These are phyloP conservation scores for Zaprionus davidi DNA, from an alignment of 1,140 invertebrate species.

Conservation along the genomic window DNA sequence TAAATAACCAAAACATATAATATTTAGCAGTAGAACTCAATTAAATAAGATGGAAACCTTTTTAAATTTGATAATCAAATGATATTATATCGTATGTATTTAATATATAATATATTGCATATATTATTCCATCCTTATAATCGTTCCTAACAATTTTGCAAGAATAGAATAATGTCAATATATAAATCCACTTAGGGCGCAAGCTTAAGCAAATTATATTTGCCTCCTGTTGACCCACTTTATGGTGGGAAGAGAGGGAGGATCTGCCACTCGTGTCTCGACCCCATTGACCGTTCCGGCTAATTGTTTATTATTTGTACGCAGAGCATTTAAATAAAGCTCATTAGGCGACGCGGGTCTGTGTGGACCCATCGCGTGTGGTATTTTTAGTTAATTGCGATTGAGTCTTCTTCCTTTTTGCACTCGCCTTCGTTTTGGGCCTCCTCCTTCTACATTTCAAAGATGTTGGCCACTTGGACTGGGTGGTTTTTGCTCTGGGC, in stretches of 20 bases:
- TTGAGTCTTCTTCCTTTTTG: not conserved
- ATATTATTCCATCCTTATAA: no score
- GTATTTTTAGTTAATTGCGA: conserved; percentile 72
- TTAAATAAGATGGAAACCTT: no score
- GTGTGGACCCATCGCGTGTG: conserved; percentile 9
- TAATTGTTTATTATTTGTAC: conserved; percentile 36
- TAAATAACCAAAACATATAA: not conserved
- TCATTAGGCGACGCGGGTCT: conserved; percentile 1
- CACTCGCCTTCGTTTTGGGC: conserved; percentile 13
- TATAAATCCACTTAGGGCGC: not conserved
- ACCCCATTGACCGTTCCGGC: not conserved
- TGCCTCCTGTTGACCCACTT: conserved; percentile 25
- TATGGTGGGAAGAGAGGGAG: no score
- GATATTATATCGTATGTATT: not conserved
- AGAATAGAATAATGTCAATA: not conserved
- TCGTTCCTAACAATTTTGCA: not conserved
- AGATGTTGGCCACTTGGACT: conserved; percentile 52
- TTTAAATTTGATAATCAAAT: not conserved
- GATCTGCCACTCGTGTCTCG: conserved; percentile 8
- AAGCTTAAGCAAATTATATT: conserved; percentile 22
- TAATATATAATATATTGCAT: no score
- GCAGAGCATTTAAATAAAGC: conserved; percentile 25
- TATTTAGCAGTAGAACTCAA: not conserved
- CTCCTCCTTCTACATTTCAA: not conserved
- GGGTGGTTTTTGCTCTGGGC: not conserved